Evolutionary conservation across 2,888 invertebrate genomes (phyloP).

Genomic region (Calameuta filiformis): DNA sequence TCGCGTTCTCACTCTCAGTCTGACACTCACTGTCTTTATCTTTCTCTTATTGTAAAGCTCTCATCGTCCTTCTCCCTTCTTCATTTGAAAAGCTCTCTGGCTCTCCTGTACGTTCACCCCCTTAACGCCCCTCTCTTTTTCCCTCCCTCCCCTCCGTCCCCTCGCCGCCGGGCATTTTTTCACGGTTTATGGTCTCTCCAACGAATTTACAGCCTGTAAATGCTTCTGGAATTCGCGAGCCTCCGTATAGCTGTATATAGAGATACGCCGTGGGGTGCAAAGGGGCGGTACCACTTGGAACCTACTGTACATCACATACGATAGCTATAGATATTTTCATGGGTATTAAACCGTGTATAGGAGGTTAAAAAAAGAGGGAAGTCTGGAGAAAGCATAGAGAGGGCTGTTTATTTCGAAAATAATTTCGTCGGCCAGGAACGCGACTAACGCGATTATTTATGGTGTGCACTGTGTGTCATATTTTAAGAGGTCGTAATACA

Average conservation of each 20-base stretch:
- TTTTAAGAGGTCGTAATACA: conserved; percentile 1
- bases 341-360: background rate
- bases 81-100: background rate
- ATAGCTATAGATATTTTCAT: background rate
- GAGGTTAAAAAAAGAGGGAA: conserved; percentile 24
- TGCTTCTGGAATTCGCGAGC: background rate
- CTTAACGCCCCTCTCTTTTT: background rate
- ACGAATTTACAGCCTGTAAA: background rate
- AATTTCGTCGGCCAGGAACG: background rate
- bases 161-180: background rate
- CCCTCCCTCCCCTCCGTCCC: background rate
- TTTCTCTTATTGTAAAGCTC: background rate
- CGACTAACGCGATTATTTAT: background rate
- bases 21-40: background rate
- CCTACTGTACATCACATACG: background rate
- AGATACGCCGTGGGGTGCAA: background rate
- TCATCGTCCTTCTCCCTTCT: background rate
- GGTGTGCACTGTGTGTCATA: background rate
- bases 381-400: background rate
- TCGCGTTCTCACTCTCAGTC: background rate
- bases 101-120: no score
- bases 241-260: background rate
- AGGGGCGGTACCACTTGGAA: background rate
- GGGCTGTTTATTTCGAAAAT: background rate
- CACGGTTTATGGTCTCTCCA: background rate